Percentiles rank a stretch among this genome's conserved stretches.
Conservation (phyloP, 2,113 vertebrate genomes). For the Rhea pennata region DNA sequence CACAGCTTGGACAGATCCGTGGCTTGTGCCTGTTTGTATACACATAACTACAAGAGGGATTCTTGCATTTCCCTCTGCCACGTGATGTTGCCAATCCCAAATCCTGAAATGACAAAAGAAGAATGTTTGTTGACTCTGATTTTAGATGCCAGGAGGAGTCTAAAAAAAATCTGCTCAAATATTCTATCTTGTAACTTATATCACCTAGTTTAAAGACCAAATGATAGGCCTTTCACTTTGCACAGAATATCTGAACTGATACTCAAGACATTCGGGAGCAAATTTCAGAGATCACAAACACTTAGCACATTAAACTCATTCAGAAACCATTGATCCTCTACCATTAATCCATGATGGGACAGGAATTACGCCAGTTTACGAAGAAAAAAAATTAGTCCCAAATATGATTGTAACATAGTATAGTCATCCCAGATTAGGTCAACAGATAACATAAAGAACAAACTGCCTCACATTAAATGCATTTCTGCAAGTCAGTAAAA, state of each 20-base stretch:
- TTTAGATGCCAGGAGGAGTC: neutral
- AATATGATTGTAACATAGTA: neutral
- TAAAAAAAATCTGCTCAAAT: neutral
- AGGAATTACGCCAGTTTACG: neutral
- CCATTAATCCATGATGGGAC: neutral
- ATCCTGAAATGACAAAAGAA: conserved; percentile 77
- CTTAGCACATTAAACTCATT: neutral
- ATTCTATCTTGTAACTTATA: neutral
- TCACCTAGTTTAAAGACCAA: neutral
- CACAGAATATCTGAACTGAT: neutral
- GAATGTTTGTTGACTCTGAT: neutral
- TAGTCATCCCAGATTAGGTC: neutral
- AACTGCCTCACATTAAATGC: neutral
- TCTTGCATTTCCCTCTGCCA: conserved; percentile 95
- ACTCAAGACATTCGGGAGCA: neutral
- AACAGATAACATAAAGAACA: neutral
- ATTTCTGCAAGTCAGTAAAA: neutral
- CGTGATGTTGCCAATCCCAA: conserved; percentile 94
- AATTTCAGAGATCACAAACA: neutral
- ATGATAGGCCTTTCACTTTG: neutral
- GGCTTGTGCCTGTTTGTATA: conserved; percentile 98
- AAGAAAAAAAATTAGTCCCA: neutral
- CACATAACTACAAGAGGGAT: conserved; percentile 90
- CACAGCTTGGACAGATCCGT: conserved; percentile 90
- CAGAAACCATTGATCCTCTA: neutral